phyloP scores from a whole-genome alignment of 2,113 vertebrate species.

The Hyperopisus bebe region DNA sequence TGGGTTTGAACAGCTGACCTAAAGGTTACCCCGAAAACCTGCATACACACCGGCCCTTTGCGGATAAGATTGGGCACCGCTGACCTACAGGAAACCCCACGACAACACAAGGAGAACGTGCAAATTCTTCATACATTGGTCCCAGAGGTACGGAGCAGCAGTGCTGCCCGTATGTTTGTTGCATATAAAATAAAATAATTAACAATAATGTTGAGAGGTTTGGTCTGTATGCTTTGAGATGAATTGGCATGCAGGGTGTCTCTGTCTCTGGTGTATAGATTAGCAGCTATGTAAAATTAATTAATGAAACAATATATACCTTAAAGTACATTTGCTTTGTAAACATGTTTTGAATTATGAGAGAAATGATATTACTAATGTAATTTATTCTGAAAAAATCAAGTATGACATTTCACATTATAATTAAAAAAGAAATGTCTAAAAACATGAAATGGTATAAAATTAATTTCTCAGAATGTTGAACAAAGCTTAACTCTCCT shows the following conservation, averaged over 20 bases:
- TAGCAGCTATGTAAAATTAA: neutral
- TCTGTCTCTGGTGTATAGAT: neutral
- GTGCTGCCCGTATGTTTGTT: neutral
- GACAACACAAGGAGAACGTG: neutral
- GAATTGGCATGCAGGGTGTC: neutral
- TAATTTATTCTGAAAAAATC: neutral
- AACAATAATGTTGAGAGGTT: neutral
- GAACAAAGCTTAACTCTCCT: neutral
- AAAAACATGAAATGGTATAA: neutral
- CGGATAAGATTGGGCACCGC: too few species aligned
- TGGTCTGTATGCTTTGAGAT: neutral
- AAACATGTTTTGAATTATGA: neutral
- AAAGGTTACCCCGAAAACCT: too few species aligned
- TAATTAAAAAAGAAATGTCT: neutral
- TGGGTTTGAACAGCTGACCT: too few species aligned
- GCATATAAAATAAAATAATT: neutral
- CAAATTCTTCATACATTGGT: neutral
- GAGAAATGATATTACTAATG: neutral
- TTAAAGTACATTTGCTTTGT: neutral
- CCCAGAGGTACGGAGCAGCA: too few species aligned
- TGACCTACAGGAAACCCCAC: too few species aligned
- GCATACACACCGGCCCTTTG: too few species aligned
- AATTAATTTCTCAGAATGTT: neutral
- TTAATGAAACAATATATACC: neutral
- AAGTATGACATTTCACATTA: neutral